Evolutionary conservation across 2,797 vertebrate genomes (phyloP).

Genomic region (Mustela erminea): DNA sequence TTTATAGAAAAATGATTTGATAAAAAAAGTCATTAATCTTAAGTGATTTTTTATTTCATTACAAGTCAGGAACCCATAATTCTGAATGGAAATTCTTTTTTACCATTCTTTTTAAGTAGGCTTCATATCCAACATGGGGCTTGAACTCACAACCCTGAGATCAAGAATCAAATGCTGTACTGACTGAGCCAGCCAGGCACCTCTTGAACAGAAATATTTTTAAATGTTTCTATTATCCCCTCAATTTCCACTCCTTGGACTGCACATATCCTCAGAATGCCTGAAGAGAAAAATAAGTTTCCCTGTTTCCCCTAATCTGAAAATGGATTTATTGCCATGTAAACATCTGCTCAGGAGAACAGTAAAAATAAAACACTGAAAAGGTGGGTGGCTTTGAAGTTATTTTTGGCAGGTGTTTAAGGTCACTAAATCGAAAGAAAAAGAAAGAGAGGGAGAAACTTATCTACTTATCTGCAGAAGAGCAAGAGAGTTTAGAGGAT

Average conservation of each 20-base stretch:
- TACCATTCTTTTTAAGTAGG: neutral
- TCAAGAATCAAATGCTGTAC: neutral
- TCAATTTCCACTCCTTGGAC: neutral
- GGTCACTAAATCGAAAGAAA: constrained; percentile 63
- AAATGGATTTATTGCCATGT: constrained; percentile 72
- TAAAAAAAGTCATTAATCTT: neutral
- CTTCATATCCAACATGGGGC: neutral
- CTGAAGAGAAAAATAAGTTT: constrained; percentile 65
- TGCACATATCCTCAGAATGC: constrained; percentile 52
- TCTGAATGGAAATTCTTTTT: neutral
- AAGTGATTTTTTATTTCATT: neutral
- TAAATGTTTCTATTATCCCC: neutral
- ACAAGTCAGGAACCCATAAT: neutral
- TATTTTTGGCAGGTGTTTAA: constrained; percentile 75
- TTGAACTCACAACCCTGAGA: neutral
- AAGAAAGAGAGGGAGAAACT: neutral
- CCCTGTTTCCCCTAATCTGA: constrained; percentile 69
- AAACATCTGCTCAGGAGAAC: constrained; percentile 76
- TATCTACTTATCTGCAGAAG: neutral
- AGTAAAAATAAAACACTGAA: constrained; percentile 66
- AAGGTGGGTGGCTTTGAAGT: constrained; percentile 49
- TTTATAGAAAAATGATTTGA: neutral
- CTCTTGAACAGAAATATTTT: neutral
- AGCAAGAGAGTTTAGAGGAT: neutral
- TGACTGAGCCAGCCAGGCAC: neutral